Base-by-base conservation (phyloP, 2,113 vertebrate species). In the Cyanocitta stelleri region DNA sequence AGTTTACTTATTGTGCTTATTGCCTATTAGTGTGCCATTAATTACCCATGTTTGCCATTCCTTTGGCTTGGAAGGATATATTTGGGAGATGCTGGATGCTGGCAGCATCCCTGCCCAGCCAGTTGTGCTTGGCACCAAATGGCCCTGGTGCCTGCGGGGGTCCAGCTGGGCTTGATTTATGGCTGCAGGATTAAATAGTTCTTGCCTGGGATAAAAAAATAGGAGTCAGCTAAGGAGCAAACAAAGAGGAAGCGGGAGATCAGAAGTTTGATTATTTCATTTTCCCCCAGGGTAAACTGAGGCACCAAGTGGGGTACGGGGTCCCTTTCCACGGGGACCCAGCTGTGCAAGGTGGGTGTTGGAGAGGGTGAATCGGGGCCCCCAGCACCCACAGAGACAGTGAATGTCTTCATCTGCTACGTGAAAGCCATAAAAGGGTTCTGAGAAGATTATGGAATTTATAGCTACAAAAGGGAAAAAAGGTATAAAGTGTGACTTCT, bases 351-450 rank as follows among this genome's bases (percentile, higher is more conserved):
- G 94, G 49, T 69, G 67, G 81, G 83, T 13, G 84, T 18, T 43
- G 75, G 80, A 80, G 88, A 86, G 93, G 81, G 77, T 52, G 61
- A 52, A 13, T 19, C 19, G 13, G 96, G 82, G 83, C 76, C 79
- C 67, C 76, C 93, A 91, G 94, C 94, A 56, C 93, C 62, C 75
- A 32, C 96, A 62, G 76, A 23, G 55, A 7, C 93, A 51, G 61
- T 9, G 27, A 89, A 86, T 37, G 63, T 68, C 97, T 92, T 87
- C 51, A 77, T 85, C 92, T 90, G 94, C 95, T 89, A 9, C 16
- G 95, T 87, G 93, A 92, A 85, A 68, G 85, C 89, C 93, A 39
- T 76, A 63, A 93, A 97, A 95, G 71, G 85, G 79, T 18, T 77
- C 11, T 11, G 32, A 32, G 79, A 39, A 87, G 89, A 96, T 74